Percentiles rank a stretch among this genome's conserved stretches.
Conservation (phyloP, 2,797 vertebrate species). For the Argentina silus region DNA sequence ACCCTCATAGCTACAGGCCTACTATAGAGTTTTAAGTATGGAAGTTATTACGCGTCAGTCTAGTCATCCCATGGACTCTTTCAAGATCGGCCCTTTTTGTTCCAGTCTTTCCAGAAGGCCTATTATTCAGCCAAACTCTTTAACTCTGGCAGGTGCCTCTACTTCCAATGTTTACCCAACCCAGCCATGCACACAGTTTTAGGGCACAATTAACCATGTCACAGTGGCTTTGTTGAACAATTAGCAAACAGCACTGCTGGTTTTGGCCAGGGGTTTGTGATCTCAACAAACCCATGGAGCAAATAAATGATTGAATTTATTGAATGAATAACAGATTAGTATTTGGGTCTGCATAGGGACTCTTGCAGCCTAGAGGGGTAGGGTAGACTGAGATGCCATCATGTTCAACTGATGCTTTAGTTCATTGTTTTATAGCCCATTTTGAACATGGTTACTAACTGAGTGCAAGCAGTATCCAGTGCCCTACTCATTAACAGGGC, state of each 20-base stretch:
- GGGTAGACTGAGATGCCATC: too few species aligned
- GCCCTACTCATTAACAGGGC: background rate
- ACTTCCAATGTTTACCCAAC: conserved; percentile 36
- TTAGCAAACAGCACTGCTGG: conserved; percentile 43
- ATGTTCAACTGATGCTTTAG: too few species aligned
- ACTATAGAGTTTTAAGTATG: too few species aligned
- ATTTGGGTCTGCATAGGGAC: background rate
- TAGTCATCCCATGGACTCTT: background rate
- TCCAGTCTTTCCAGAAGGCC: too few species aligned
- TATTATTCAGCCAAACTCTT: background rate
- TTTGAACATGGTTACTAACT: background rate
- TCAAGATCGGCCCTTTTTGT: too few species aligned
- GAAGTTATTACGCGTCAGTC: too few species aligned
- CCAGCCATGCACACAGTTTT: conserved; percentile 39
- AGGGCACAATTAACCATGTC: conserved; percentile 38
- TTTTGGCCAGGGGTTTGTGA: conserved; percentile 27
- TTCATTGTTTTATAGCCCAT: background rate
- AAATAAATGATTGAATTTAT: conserved; percentile 26
- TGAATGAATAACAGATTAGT: background rate
- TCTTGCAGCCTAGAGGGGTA: background rate
- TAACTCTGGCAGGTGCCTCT: conserved; percentile 26
- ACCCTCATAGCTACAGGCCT: too few species aligned
- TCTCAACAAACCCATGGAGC: conserved; percentile 29
- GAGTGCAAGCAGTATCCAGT: background rate
- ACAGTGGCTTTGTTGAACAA: conserved; percentile 34